A percentile compares a stretch with the other conserved stretches of the same genome.
phyloP scores from a whole-genome alignment of 2,797 vertebrate genomes.

The Bucorvus abyssinicus region DNA sequence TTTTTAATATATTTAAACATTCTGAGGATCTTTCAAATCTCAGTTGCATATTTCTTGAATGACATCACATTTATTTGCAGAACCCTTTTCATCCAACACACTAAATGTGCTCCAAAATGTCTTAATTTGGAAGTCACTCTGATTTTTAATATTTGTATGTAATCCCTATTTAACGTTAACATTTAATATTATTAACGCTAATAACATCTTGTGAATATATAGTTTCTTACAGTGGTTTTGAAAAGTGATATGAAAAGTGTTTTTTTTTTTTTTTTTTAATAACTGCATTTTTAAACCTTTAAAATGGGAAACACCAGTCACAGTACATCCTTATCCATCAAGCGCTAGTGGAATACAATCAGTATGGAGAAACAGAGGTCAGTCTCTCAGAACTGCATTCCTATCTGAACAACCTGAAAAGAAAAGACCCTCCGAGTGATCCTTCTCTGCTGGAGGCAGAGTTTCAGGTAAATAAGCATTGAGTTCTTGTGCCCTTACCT shows the following conservation, averaged over 20 bases:
- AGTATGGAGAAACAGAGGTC: slow-evolving; percentile 94
- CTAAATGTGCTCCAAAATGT: not conserved
- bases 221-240: not conserved
- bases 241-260: not conserved
- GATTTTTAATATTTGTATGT: not conserved
- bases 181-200: not conserved
- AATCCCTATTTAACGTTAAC: not conserved
- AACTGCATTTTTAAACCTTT: not conserved
- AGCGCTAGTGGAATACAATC: slow-evolving; percentile 91
- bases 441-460: slow-evolving; percentile 84
- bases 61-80: not conserved
- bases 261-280: not conserved
- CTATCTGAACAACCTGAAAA: slow-evolving; percentile 78
- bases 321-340: slow-evolving; percentile 98
- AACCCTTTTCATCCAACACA: not conserved
- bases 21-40: not conserved
- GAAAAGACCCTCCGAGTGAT: slow-evolving; percentile 76
- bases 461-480: slow-evolving; percentile 82
- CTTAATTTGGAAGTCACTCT: not conserved
- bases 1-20: not conserved
- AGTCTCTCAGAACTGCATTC: slow-evolving; percentile 83
- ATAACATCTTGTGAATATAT: not conserved
- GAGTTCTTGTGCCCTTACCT: not conserved
- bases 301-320: slow-evolving; percentile 73
- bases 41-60: not conserved